Evolutionary conservation across 2,888 invertebrate species (phyloP).

Genomic region (Ferrisia virgata): DNA sequence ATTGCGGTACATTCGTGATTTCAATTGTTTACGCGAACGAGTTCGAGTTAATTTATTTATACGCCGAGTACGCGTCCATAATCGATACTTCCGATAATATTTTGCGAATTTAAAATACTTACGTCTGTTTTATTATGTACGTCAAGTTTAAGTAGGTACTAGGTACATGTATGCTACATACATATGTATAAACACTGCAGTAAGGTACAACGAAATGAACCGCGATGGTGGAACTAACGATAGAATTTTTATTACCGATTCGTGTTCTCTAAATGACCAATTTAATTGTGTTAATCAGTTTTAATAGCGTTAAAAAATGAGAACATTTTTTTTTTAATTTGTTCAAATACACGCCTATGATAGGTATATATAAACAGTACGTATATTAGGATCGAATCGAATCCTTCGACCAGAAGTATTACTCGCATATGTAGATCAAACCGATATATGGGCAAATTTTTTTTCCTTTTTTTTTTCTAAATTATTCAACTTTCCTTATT

Average conservation of each 20-base stretch:
- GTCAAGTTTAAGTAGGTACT: no score
- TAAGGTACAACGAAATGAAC: background rate
- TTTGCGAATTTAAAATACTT: background rate
- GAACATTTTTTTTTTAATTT: background rate
- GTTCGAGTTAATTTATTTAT: background rate
- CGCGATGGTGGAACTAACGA: background rate
- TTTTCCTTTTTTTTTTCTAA: no score
- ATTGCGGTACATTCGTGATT: background rate
- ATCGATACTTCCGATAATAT: background rate
- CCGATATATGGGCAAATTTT: no score
- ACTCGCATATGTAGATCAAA: no score
- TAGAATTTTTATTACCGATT: slow-evolving; percentile 9
- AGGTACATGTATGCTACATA: no score
- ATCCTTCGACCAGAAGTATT: no score
- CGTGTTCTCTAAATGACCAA: slow-evolving; percentile 2
- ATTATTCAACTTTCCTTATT: no score
- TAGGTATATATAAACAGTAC: no score
- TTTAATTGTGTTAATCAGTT: slow-evolving; percentile 13
- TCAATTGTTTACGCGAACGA: background rate
- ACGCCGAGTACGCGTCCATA: background rate
- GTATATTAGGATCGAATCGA: no score
- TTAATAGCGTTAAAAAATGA: slow-evolving; percentile 13
- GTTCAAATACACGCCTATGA: background rate
- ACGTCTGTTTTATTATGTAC: background rate
- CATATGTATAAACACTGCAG: no score